Conservation (phyloP, 2,797 vertebrate genomes). For the Danionella dracula region DNA sequence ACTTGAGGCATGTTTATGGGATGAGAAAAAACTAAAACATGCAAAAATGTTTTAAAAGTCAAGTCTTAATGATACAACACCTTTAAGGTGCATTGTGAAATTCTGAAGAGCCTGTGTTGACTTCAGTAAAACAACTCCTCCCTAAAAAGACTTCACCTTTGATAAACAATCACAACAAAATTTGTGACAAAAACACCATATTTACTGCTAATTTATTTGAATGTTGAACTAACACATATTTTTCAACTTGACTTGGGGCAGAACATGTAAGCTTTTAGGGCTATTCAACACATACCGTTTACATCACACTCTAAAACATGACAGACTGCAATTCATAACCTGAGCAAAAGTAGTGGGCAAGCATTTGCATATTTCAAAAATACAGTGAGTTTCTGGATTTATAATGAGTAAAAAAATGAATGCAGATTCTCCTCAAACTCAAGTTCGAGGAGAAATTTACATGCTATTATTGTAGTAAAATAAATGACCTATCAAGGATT, state of each 20-base stretch:
- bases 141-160: too few species aligned
- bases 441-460: slow-evolving; percentile 69
- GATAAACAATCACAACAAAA: too few species aligned
- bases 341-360: slow-evolving; percentile 23
- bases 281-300: neutral
- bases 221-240: neutral
- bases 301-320: neutral
- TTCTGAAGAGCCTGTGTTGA: too few species aligned
- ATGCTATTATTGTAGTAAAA: slow-evolving; percentile 85
- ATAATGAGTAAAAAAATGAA: slow-evolving; percentile 82
- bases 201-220: neutral
- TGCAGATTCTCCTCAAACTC: slow-evolving; percentile 57
- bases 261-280: neutral
- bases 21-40: too few species aligned
- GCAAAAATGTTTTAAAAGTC: too few species aligned
- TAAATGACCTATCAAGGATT: slow-evolving; percentile 85
- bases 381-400: slow-evolving; percentile 48
- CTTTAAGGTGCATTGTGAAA: too few species aligned
- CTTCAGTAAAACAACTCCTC: too few species aligned
- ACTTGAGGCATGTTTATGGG: too few species aligned
- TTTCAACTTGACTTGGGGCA: neutral
- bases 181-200: too few species aligned
- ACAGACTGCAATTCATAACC: neutral
- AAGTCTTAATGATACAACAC: too few species aligned
- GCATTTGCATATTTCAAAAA: slow-evolving; percentile 57